Conservation (phyloP, 2,113 vertebrate species). For the Calidris pygmaea region DNA sequence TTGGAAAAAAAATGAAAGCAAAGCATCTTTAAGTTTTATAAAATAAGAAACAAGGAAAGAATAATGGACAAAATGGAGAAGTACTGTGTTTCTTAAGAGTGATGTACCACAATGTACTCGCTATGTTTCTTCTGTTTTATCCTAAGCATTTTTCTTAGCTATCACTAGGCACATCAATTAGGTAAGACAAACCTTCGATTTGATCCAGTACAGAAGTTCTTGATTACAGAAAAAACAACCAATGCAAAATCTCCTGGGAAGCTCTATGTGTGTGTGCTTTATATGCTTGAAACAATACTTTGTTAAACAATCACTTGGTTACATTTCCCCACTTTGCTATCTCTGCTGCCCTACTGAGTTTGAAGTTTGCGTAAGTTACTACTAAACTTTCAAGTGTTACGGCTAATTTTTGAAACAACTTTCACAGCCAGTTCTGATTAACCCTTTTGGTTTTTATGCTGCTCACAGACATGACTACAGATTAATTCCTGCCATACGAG, state of each 20-base stretch:
- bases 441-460: neutral
- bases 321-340: neutral
- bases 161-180: neutral
- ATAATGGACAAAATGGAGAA: neutral
- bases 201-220: neutral
- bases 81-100: neutral
- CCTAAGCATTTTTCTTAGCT: neutral
- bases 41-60: neutral
- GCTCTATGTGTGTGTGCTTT: fast-evolving
- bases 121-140: neutral
- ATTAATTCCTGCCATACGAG: neutral
- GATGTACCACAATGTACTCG: neutral
- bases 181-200: neutral
- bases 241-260: neutral
- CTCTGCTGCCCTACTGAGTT: neutral
- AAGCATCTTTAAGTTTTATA: neutral
- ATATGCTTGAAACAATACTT: neutral
- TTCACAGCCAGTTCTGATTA: neutral
- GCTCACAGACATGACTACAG: neutral
- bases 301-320: neutral
- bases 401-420: neutral
- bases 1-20: neutral
- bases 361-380: neutral
- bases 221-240: neutral
- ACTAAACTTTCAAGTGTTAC: neutral